A percentile compares a stretch with the other conserved stretches of the same genome.
Evolutionary conservation across 2,888 invertebrate genomes (phyloP).

Genomic region (Drosophila falleni): DNA sequence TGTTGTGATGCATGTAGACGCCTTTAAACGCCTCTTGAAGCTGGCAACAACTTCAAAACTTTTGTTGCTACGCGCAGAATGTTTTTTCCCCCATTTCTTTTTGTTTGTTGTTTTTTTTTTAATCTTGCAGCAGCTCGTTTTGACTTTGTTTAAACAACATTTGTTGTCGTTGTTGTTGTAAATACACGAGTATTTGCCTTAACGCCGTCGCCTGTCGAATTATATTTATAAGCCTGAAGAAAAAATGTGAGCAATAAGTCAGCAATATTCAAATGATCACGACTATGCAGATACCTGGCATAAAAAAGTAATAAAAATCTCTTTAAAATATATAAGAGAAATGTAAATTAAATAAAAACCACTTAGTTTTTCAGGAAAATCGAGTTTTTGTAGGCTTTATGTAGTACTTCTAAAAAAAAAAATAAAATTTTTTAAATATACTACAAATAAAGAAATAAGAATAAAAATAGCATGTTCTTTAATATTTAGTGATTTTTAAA

Average conservation of each 20-base stretch:
- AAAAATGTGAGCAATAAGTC: constrained; percentile 1
- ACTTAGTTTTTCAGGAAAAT: too few species aligned
- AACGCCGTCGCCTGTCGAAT: constrained; percentile 70
- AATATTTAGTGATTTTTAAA: too few species aligned
- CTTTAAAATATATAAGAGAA: too few species aligned
- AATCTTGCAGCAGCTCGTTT: constrained; percentile 49
- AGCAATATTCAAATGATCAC: neutral
- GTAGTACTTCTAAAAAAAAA: too few species aligned
- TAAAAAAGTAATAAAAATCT: too few species aligned
- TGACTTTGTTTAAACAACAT: constrained; percentile 57
- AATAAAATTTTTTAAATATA: too few species aligned
- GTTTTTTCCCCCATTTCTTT: constrained; percentile 24
- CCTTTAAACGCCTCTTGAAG: constrained; percentile 55
- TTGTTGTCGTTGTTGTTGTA: constrained; percentile 30
- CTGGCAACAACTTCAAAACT: constrained; percentile 48
- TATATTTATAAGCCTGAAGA: constrained; percentile 70
- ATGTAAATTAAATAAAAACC: too few species aligned
- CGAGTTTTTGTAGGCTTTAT: too few species aligned
- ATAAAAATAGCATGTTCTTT: too few species aligned
- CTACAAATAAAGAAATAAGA: too few species aligned
- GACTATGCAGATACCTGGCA: constrained; percentile 30
- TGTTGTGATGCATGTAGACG: constrained; percentile 43
- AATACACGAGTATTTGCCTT: constrained; percentile 64
- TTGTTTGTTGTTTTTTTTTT: constrained; percentile 14
- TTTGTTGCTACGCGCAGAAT: constrained; percentile 34